These are phyloP conservation scores for Amphiprion clarkii DNA, from an alignment of 2,797 vertebrate species.

Conservation along the genomic window DNA sequence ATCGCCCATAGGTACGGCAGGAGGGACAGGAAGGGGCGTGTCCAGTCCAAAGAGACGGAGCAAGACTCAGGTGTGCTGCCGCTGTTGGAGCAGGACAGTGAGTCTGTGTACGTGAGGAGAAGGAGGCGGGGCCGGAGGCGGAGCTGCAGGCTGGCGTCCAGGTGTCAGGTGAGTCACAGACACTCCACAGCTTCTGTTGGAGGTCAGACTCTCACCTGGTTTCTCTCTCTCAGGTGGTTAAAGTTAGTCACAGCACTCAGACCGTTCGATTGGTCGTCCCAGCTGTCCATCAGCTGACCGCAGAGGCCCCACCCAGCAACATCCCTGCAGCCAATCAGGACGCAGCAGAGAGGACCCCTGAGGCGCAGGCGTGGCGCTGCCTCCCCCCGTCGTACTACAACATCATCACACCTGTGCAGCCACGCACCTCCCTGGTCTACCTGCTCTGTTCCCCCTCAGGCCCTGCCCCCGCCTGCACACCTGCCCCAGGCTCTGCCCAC, in stretches of 20 bases:
- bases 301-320: slow-evolving; percentile 36
- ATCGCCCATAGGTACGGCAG: slow-evolving; percentile 64
- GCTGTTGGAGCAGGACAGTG: slow-evolving; percentile 70
- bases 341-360: slow-evolving; percentile 82
- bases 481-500: neutral
- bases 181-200: neutral
- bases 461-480: slow-evolving; percentile 42
- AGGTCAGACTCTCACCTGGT: neutral
- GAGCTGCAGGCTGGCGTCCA: slow-evolving; percentile 84
- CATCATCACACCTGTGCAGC: slow-evolving; percentile 89
- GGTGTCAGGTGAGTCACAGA: slow-evolving; percentile 77
- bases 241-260: slow-evolving; percentile 91
- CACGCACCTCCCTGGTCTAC: slow-evolving; percentile 87
- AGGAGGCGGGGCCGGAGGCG: slow-evolving; percentile 59
- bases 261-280: slow-evolving; percentile 84
- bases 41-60: slow-evolving; percentile 36
- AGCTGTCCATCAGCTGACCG: slow-evolving; percentile 78
- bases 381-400: slow-evolving; percentile 86
- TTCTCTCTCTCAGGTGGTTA: slow-evolving; percentile 84
- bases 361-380: slow-evolving; percentile 80
- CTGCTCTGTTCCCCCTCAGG: slow-evolving; percentile 88
- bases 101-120: slow-evolving; percentile 56
- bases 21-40: slow-evolving; percentile 49
- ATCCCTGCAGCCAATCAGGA: slow-evolving; percentile 49
- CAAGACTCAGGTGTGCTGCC: slow-evolving; percentile 62